Conservation (phyloP, 92 coral and sea anemone genomes). For the Zoanthus gigantus region DNA sequence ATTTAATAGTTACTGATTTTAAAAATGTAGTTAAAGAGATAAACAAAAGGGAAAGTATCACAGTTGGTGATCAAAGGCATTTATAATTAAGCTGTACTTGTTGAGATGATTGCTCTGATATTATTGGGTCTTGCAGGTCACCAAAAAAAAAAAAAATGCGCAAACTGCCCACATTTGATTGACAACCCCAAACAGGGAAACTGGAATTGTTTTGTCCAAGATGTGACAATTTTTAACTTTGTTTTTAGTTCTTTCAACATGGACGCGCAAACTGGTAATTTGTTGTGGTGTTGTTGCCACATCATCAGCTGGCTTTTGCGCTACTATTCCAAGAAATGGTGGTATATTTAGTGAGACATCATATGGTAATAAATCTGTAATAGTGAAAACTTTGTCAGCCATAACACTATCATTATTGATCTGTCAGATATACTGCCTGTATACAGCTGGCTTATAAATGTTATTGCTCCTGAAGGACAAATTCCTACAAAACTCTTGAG, state of each 20-base stretch:
- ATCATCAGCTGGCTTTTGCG: neutral
- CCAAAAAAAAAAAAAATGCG: constrained; percentile 13
- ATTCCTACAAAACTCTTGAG: neutral
- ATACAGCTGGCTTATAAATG: neutral
- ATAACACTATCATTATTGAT: neutral
- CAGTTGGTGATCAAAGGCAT: too few species aligned
- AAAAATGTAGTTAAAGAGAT: neutral
- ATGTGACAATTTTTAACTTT: neutral
- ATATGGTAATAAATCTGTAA: neutral
- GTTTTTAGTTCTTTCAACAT: neutral
- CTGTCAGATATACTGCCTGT: neutral
- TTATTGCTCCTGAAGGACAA: neutral
- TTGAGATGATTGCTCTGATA: neutral
- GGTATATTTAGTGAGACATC: neutral
- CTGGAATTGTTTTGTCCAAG: neutral
- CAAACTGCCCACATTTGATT: constrained; percentile 50
- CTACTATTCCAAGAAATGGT: neutral
- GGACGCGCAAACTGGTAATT: neutral
- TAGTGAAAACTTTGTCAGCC: neutral
- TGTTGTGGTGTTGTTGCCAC: neutral
- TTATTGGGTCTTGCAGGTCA: constrained; percentile 29
- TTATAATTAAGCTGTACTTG: too few species aligned
- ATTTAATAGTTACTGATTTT: neutral
- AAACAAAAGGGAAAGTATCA: too few species aligned
- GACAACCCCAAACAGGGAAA: constrained; percentile 5